phyloP scores from a whole-genome alignment of 2,797 vertebrate species.

The Enteromius trimaculatus region DNA sequence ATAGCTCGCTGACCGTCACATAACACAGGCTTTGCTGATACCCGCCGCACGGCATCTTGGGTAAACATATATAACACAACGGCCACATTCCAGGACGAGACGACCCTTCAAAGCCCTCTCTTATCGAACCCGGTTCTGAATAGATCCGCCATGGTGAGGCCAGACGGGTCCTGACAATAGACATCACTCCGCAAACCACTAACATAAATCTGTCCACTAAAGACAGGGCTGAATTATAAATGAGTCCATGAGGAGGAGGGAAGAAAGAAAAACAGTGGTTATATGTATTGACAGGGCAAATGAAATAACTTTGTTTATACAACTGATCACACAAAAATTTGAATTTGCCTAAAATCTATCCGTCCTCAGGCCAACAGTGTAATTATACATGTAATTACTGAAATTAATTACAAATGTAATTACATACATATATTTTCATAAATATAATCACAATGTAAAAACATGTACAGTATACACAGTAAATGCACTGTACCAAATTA shows the following conservation, averaged over 20 bases:
- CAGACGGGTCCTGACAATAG: constrained; percentile 66
- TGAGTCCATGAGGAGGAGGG: constrained; percentile 66
- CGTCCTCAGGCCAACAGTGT: background rate
- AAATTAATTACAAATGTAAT: too few relatives aligned
- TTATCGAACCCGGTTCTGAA: background rate
- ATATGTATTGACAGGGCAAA: constrained; percentile 69
- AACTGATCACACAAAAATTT: background rate
- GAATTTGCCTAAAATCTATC: background rate
- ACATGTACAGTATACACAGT: too few relatives aligned
- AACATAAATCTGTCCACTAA: constrained; percentile 55
- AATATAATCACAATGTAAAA: too few relatives aligned
- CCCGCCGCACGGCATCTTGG: background rate
- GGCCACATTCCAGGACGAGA: background rate
- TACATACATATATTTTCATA: too few relatives aligned
- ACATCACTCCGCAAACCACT: constrained; percentile 66
- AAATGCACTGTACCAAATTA: too few relatives aligned
- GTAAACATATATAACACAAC: constrained; percentile 35
- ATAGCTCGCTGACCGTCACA: constrained; percentile 36
- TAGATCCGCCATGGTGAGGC: constrained; percentile 24
- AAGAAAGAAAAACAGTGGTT: constrained; percentile 55
- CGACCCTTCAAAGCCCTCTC: background rate
- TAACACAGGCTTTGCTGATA: constrained; percentile 25
- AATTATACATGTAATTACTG: too few relatives aligned
- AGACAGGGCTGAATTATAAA: constrained; percentile 72
- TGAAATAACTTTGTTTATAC: constrained; percentile 66